phyloP scores from a whole-genome alignment of 2,888 invertebrate species.

The Drosophila neonasuta region DNA sequence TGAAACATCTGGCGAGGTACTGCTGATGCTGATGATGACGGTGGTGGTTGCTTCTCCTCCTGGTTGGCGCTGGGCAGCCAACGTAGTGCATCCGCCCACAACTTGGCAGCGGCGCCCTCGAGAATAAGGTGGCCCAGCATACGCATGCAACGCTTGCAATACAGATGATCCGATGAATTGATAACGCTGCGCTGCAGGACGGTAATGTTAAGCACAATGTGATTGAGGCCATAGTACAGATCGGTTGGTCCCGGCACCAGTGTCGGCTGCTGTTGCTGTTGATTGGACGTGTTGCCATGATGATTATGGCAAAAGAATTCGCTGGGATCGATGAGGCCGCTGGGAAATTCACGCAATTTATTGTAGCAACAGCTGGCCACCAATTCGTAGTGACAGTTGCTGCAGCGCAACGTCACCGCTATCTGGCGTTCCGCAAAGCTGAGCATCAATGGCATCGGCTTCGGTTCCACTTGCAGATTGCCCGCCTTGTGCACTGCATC shows the following conservation, averaged over 20 bases:
- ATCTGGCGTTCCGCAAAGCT: conserved; percentile 39
- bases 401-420: conserved; percentile 58
- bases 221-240: conserved; percentile 79
- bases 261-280: conserved; percentile 16
- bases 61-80: conserved; percentile 30
- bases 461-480: conserved; percentile 8
- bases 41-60: background rate
- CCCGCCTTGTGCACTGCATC: conserved; percentile 26
- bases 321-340: conserved; percentile 75
- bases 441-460: conserved; percentile 45
- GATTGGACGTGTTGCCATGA: conserved; percentile 36
- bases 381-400: conserved; percentile 62
- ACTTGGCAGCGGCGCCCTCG: conserved; percentile 66
- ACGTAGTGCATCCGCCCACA: conserved; percentile 76
- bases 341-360: conserved; percentile 78
- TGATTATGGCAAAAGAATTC: conserved; percentile 80
- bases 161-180: conserved; percentile 60
- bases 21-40: no score
- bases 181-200: conserved; percentile 35
- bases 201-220: conserved; percentile 64
- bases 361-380: conserved; percentile 43
- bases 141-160: conserved; percentile 72
- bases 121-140: conserved; percentile 70
- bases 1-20: conserved; percentile 49
- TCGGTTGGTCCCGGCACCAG: conserved; percentile 69